These are phyloP conservation scores for Ypsolopha sequella DNA, from an alignment of 2,888 invertebrate genomes.

Conservation along the genomic window DNA sequence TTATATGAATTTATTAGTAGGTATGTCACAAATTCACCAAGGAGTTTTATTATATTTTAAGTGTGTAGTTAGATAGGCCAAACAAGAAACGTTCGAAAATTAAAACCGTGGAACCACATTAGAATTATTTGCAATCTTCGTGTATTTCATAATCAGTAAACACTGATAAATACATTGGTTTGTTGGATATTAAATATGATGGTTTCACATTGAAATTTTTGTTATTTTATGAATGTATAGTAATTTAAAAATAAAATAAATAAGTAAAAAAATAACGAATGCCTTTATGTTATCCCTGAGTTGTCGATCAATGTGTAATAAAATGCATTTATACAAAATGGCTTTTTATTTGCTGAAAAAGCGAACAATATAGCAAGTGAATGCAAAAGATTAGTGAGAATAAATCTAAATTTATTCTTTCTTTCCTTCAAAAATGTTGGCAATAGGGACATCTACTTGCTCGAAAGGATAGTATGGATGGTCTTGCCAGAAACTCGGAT, in stretches of 20 bases:
- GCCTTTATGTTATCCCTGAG: constrained; percentile 1
- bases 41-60: too few species aligned
- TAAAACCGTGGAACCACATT: constrained; percentile 12
- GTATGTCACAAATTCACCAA: too few species aligned
- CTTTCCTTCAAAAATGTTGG: constrained; percentile 24
- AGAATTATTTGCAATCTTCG: constrained; percentile 16
- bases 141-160: constrained; percentile 18
- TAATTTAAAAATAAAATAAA: neutral
- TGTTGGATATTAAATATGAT: constrained; percentile 19
- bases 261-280: neutral
- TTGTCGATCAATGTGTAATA: neutral
- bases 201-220: constrained; percentile 3
- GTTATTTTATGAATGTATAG: neutral
- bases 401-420: constrained; percentile 8
- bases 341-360: neutral
- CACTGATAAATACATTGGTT: constrained; percentile 14
- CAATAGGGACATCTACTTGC: constrained; percentile 23
- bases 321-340: neutral
- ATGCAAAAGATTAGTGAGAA: too few species aligned
- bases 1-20: too few species aligned
- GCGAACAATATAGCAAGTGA: too few species aligned
- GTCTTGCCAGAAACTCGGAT: constrained; percentile 51
- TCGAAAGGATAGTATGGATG: constrained; percentile 55
- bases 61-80: too few species aligned
- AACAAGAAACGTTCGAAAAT: neutral